Base-by-base conservation (phyloP, 2,797 vertebrate genomes). In the Chelmon rostratus region DNA sequence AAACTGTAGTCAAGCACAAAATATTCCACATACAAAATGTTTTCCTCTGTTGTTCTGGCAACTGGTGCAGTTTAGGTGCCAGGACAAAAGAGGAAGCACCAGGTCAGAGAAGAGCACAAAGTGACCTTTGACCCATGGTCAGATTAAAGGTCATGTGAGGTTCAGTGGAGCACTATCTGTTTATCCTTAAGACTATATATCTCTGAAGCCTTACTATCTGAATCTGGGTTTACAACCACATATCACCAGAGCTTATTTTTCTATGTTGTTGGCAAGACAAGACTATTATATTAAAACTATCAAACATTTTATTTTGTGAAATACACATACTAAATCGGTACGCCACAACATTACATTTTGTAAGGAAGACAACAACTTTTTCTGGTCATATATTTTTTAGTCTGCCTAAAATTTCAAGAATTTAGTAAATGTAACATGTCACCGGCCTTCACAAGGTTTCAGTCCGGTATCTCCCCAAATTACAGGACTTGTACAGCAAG, bases 121-220 rank as follows among this genome's bases (percentile, higher is more conserved):
- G 21, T 57, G 67, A 70, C 33, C 52, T 21, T 64, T 38, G 40
- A 68, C 25, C 23, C 16, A 13, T 47, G 38, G 18, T 76, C 13
- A 49, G 49, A 10, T 46, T 21, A 5, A 44, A 42, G 31, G 40
- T 38, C 23, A 49, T 8, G 2, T 0, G 5, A 44, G 21, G 25
- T 25, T 68, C 6, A 46, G 23, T 56, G 21, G 44, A n/a, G n/a
- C 28, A 13, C 4, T 58, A 1, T 52, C 5, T 21, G 16, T 44
- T 1, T 54, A 19, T 50, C 12, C 37, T 37, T 25, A 47, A 50
- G 9, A 7, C 5, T 35, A n/a, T n/a, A n/a, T n/a, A n/a, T n/a
- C n/a, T n/a, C n/a, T n/a, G n/a, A n/a, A n/a, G n/a, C n/a, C n/a
- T 37, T 63, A n/a, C 12, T 63, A 25, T 33, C 6, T 42, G n/a